A percentile compares a stretch with the other conserved stretches of the same genome.
phyloP scores from a whole-genome alignment of 2,113 vertebrate species.

The Myocastor coypus region DNA sequence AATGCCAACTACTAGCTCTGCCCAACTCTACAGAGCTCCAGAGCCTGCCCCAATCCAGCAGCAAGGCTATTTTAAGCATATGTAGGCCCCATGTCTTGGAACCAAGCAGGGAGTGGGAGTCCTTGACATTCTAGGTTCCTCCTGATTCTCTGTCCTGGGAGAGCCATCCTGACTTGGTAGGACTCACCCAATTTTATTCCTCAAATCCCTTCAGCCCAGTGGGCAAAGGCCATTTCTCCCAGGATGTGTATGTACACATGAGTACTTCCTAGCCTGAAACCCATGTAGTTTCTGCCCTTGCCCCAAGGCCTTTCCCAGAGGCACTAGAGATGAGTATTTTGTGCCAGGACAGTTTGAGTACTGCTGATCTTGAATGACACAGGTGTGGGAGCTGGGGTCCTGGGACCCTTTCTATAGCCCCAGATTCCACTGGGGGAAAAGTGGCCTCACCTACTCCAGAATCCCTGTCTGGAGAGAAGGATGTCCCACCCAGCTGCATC shows the following conservation, averaged over 20 bases:
- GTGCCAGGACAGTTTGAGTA: background rate
- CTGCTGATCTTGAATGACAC: background rate
- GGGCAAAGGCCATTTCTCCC: background rate
- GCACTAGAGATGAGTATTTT: background rate
- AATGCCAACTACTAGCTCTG: background rate
- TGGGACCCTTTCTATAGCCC: background rate
- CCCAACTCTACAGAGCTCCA: background rate
- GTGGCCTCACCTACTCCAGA: background rate
- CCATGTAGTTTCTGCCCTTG: rapidly evolving
- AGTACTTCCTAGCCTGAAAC: background rate
- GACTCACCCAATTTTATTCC: background rate
- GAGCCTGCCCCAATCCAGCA: background rate
- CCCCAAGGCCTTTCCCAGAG: background rate
- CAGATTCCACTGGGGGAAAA: background rate
- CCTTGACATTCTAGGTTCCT: background rate
- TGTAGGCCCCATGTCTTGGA: background rate
- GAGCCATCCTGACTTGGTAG: background rate
- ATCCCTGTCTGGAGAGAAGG: background rate
- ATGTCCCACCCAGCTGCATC: too few relatives aligned
- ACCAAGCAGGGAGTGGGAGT: background rate
- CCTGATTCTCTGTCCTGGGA: background rate
- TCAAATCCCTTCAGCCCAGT: background rate
- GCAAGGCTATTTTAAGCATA: background rate
- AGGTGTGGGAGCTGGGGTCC: rapidly evolving
- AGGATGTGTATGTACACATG: background rate